These are phyloP conservation scores for Brienomyrus longianalis DNA, from an alignment of 2,113 vertebrate genomes.

Conservation along the genomic window DNA sequence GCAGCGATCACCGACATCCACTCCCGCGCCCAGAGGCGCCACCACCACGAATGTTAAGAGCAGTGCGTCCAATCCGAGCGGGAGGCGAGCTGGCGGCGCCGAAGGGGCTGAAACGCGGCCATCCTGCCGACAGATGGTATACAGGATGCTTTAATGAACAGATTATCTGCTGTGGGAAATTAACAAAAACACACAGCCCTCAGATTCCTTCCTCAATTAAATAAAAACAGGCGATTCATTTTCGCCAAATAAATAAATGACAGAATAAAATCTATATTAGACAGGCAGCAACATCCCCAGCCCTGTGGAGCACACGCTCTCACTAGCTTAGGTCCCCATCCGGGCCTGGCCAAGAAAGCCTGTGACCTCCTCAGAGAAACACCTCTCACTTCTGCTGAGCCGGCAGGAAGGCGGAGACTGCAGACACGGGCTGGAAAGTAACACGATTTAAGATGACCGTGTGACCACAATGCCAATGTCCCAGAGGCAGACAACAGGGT, in stretches of 20 bases:
- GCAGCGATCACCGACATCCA: background rate
- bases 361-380: background rate
- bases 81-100: background rate
- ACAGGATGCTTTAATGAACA: slow-evolving; percentile 9
- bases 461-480: background rate
- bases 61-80: background rate
- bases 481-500: background rate
- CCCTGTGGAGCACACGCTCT: background rate
- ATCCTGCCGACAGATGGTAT: background rate
- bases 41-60: background rate
- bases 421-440: background rate
- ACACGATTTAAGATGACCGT: background rate
- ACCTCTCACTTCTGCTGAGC: background rate
- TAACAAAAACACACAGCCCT: slow-evolving; percentile 5
- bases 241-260: background rate
- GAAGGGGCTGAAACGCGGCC: background rate
- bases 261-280: background rate
- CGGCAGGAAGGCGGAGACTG: background rate
- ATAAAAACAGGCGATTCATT: background rate
- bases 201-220: background rate
- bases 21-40: background rate
- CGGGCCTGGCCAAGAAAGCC: background rate
- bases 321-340: background rate
- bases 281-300: background rate
- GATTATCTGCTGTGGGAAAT: slow-evolving; percentile 3